These are phyloP conservation scores for Melieria omissa DNA, from an alignment of 2,888 invertebrate species.

Conservation along the genomic window DNA sequence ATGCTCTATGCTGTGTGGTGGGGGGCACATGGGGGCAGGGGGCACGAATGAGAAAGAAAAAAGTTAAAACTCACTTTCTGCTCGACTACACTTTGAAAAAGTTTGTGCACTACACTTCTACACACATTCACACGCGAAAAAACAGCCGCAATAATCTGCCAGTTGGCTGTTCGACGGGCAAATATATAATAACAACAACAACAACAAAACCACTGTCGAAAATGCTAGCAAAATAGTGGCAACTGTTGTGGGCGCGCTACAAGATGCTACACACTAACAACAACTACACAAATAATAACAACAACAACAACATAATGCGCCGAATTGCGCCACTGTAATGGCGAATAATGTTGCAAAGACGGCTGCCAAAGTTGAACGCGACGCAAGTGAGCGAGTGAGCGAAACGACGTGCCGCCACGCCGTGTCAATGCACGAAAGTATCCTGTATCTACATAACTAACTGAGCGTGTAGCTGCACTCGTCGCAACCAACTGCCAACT, in stretches of 20 bases:
- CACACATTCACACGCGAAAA: slow-evolving; percentile 23
- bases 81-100: slow-evolving; percentile 54
- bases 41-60: too few species aligned
- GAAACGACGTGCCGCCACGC: slow-evolving; percentile 50
- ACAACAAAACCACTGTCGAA: too few species aligned
- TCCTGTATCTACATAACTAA: slow-evolving; percentile 60
- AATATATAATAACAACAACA: too few species aligned
- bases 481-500: slow-evolving; percentile 33
- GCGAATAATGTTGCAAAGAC: slow-evolving; percentile 53
- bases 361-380: not conserved
- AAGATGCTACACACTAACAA: not conserved
- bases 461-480: slow-evolving; percentile 55
- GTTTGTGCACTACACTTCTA: slow-evolving; percentile 14
- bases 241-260: not conserved
- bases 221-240: too few species aligned
- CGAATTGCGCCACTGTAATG: slow-evolving; percentile 45
- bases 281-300: slow-evolving; percentile 20
- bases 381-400: slow-evolving; percentile 38
- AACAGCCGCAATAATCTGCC: slow-evolving; percentile 39
- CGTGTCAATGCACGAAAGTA: slow-evolving; percentile 57
- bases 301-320: slow-evolving; percentile 37
- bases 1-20: too few species aligned
- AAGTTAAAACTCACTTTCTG: slow-evolving; percentile 54
- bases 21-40: too few species aligned
- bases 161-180: slow-evolving; percentile 24